Evolutionary conservation across 1,140 invertebrate genomes (phyloP).

Genomic region (Drosophila kanapiae): DNA sequence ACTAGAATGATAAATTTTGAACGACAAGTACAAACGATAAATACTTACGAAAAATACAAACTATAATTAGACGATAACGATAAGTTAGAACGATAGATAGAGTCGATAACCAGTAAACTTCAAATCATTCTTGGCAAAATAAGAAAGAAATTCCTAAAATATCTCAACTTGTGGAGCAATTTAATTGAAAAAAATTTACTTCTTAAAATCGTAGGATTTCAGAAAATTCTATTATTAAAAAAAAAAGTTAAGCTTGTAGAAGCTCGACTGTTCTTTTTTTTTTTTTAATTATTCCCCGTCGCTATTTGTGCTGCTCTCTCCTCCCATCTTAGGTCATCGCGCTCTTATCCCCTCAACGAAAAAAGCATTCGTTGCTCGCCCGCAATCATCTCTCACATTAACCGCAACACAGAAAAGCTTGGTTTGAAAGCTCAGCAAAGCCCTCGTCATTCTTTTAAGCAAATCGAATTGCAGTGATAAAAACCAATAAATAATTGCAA

Average conservation of each 20-base stretch:
- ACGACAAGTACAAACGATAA: background rate
- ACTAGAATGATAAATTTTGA: background rate
- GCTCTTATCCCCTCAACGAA: slow-evolving; percentile 21
- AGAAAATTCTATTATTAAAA: background rate
- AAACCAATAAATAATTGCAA: slow-evolving; percentile 19
- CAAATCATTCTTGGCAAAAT: background rate
- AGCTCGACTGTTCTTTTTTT: background rate
- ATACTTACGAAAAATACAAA: background rate
- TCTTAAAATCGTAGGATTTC: background rate
- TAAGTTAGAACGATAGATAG: background rate
- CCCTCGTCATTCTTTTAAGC: slow-evolving; percentile 35
- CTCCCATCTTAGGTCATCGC: slow-evolving; percentile 35
- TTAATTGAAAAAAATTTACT: no score
- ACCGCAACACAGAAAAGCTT: slow-evolving; percentile 13
- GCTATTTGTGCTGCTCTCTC: slow-evolving; percentile 9
- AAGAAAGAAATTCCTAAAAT: background rate
- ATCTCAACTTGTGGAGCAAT: background rate
- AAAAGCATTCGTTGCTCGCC: slow-evolving; percentile 18
- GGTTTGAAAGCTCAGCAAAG: slow-evolving; percentile 37
- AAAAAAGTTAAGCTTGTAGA: background rate
- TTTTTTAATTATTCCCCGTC: slow-evolving; percentile 35
- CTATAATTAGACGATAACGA: background rate
- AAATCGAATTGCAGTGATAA: slow-evolving; percentile 42
- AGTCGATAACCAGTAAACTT: background rate
- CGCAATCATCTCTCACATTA: slow-evolving; percentile 23